Percentiles rank a stretch among this genome's conserved stretches.
Conservation (phyloP, 2,888 invertebrate species). For the Troides helena region DNA sequence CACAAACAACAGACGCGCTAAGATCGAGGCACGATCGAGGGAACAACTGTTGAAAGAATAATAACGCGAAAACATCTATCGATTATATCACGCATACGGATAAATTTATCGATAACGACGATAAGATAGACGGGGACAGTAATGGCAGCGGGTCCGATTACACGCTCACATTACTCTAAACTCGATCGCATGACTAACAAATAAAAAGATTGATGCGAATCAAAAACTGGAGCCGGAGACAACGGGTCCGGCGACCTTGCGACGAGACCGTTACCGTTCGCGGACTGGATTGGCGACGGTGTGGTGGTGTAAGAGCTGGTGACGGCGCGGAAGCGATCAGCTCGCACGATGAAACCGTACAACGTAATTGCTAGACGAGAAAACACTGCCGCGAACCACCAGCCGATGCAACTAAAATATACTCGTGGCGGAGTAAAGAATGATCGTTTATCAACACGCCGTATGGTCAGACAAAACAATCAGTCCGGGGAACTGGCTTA, state of each 20-base stretch:
- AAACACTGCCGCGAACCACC: slow-evolving; percentile 47
- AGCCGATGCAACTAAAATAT: slow-evolving; percentile 41
- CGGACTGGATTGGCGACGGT: slow-evolving; percentile 10
- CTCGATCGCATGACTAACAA: slow-evolving; percentile 20
- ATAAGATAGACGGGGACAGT: slow-evolving; percentile 61
- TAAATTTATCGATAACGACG: slow-evolving; percentile 68
- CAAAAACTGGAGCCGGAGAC: slow-evolving; percentile 30
- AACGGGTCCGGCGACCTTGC: slow-evolving; percentile 38
- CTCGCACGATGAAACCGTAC: slow-evolving; percentile 44
- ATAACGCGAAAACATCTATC: slow-evolving; percentile 57
- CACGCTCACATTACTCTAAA: slow-evolving; percentile 42
- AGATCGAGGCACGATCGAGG: slow-evolving; percentile 56
- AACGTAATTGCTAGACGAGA: slow-evolving; percentile 47
- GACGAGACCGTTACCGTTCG: slow-evolving; percentile 26
- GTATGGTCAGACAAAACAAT: slow-evolving; percentile 55
- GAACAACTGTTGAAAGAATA: slow-evolving; percentile 67
- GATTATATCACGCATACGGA: slow-evolving; percentile 69
- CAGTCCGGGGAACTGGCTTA: slow-evolving; percentile 32
- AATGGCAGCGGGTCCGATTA: slow-evolving; percentile 44
- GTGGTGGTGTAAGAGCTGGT: not conserved
- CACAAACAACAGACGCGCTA: slow-evolving; percentile 42
- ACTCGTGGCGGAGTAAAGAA: slow-evolving; percentile 58
- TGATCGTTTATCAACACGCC: slow-evolving; percentile 63
- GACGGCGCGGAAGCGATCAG: not conserved
- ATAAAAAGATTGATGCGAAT: slow-evolving; percentile 5